Evolutionary conservation across 2,888 invertebrate genomes (phyloP), one percentile per base, ranked within the genome.

Genomic region (Rugalucina vietnamica): DNA sequence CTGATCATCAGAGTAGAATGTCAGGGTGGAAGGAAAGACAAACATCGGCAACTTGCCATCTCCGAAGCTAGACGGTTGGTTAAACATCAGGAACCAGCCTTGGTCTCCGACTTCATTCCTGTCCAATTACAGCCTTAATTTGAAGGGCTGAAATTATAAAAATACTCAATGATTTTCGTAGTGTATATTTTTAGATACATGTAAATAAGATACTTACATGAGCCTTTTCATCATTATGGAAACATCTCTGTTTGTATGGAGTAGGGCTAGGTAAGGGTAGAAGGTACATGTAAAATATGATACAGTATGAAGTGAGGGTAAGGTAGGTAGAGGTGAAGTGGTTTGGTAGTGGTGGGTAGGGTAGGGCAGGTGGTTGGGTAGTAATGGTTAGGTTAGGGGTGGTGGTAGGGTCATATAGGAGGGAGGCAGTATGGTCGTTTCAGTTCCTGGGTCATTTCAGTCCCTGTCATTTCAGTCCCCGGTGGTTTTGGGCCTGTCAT

Each of bases 1-100:
- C 90, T 97, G 96, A 88, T 97, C 97, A 91, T 96, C 97, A 89
- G 97, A 95, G 95, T 96, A 97, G 95, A 98, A 98, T 88, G 96
- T 97, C 86, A 98, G 95, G 49, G 96, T 96, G 80, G 96, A 96
- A 34, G 98, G 98, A 85, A 97, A 97, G 72, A 97, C 97, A 95
- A 98, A 97, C 75, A 98, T 97, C 85, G 98, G 97, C 93, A 97
- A 88, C 84, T 91, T 93, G 82, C 93, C 94, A 87, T 94, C 94
- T 36, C 88, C 86, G 78, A 91, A 76, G 69, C 79, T 82, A 18
- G 81, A 79, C 21, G 82, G 78, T 85, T 82, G 87, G 72, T 83
- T 87, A 74, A 81, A 82, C 87, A 87, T 87, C 75, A 77, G 79
- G 79, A 49, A 72, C 82, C 87, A 49, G 82, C 87, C 36, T 49